A percentile compares a stretch with the other conserved stretches of the same genome.
Conservation (phyloP, 53 echinoderm and acorn worm genomes). For the Pentamera pediparva region DNA sequence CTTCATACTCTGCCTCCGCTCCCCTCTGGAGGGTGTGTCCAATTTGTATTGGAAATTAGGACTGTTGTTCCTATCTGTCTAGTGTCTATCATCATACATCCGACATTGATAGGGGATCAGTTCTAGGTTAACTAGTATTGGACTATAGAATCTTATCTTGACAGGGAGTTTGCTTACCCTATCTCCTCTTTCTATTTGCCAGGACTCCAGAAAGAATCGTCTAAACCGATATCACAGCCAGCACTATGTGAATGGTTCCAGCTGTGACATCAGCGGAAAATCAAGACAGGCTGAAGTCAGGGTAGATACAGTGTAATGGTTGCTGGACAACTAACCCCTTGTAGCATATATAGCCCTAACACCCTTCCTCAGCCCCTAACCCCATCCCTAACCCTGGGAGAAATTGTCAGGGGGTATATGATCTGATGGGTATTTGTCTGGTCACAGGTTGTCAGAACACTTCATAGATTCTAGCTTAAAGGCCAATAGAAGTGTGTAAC, state of each 20-base stretch:
- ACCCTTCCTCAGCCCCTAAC: no score
- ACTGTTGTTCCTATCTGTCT: no score
- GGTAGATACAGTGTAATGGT: constrained; percentile 40
- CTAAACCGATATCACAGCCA: constrained; percentile 94
- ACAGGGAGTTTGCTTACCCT: no score
- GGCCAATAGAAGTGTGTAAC: background rate
- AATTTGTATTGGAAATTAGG: no score
- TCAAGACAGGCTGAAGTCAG: constrained; percentile 91
- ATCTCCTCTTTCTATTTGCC: background rate
- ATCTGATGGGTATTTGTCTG: no score
- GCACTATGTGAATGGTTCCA: constrained; percentile 75
- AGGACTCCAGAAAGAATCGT: constrained; percentile 88
- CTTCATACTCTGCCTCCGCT: no score
- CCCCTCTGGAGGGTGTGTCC: no score
- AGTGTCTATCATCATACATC: no score
- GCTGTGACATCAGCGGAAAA: constrained; percentile 76
- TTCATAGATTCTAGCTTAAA: background rate
- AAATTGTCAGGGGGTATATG: background rate
- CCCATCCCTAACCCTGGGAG: background rate
- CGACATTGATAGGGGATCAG: no score
- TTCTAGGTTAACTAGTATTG: no score
- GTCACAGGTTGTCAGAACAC: no score
- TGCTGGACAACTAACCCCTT: background rate
- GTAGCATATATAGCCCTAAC: background rate
- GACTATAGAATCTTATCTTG: no score